Evolutionary conservation across 1,140 invertebrate species (phyloP), one percentile per base, ranked within the genome.

Genomic region (Drosophila chauvacae): DNA sequence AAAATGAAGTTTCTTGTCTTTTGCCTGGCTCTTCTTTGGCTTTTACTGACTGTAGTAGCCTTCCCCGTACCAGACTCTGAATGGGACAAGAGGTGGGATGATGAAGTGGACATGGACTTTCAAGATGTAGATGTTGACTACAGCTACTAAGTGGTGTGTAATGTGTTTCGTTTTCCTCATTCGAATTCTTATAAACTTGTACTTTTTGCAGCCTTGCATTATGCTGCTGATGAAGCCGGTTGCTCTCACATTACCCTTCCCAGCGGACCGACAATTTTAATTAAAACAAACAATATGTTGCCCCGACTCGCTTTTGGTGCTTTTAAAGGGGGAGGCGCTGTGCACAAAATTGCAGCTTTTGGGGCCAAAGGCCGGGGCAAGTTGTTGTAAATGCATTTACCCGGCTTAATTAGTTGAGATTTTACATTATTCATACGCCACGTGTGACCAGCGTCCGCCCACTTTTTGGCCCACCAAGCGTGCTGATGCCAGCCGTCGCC

Each of bases 351-450:
- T 73, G 66, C 69, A 72, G 53, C 37, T 72, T 28, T 42, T 41
- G 66, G 37, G 33, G 62, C 16, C 23, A 71, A 28, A 48, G 69
- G 45, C 44, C 28, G 23, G 65, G 51, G 48, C 48, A 57, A 70
- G 56, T 73, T 60, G 58, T 63, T 85, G 71, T 77, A 65, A 80
- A 69, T 87, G 63, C 66, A 83, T 73, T 86, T 73, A 66, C 76
- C 78, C 47, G 62, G 63, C 72, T 88, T 83, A 88, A 87, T 87
- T 88, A 80, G 83, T 64, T 88, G 80, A 69, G 60, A 74, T 64
- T 83, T 63, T 77, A 64, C 82, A 88, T 87, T 70, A 87, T 88
- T 80, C 84, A 88, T 80, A 77, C 65, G 80, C 77, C 83, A 74
- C 58, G 68, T 87, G 77, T 84, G 84, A 80, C 80, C 76, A 68